Evolutionary conservation across 2,797 vertebrate species (phyloP).

Genomic region (Pogoniulus pusillus): DNA sequence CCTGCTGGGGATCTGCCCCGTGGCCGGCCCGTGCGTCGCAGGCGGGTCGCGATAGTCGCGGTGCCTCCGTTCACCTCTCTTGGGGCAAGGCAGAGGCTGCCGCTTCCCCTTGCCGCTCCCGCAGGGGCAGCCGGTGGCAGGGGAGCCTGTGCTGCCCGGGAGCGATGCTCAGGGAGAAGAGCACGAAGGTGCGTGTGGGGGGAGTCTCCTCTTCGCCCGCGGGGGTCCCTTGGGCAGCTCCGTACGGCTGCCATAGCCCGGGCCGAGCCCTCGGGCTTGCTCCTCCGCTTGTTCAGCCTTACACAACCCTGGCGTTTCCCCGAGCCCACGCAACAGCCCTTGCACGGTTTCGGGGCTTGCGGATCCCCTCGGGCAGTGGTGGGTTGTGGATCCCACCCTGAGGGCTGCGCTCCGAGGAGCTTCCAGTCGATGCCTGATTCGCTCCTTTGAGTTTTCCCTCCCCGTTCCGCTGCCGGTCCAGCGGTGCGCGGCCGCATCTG

Average conservation of each 20-base stretch:
- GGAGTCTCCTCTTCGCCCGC: neutral
- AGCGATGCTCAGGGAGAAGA: neutral
- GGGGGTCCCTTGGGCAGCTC: neutral
- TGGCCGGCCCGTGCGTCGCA: neutral
- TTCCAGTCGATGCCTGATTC: neutral
- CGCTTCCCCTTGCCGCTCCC: too few relatives aligned
- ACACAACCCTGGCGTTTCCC: slow-evolving; percentile 10
- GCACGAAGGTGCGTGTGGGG: too few relatives aligned
- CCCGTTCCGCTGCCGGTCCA: neutral
- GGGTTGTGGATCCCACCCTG: too few relatives aligned
- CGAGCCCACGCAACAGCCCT: neutral
- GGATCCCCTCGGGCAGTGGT: neutral
- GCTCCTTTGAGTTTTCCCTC: neutral
- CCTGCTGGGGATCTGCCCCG: too few relatives aligned
- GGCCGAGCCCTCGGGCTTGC: neutral
- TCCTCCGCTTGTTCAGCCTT: neutral
- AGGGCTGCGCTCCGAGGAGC: neutral
- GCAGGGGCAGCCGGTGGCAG: neutral
- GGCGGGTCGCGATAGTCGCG: neutral
- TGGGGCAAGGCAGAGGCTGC: neutral
- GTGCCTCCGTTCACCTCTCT: neutral
- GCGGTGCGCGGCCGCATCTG: fast-evolving
- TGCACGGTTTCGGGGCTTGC: fast-evolving
- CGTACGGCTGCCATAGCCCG: neutral
- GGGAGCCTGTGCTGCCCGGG: neutral